These are phyloP conservation scores for Geodia barretti DNA, from an alignment of 37 sponge, comb jelly and placozoan species.

Conservation along the genomic window DNA sequence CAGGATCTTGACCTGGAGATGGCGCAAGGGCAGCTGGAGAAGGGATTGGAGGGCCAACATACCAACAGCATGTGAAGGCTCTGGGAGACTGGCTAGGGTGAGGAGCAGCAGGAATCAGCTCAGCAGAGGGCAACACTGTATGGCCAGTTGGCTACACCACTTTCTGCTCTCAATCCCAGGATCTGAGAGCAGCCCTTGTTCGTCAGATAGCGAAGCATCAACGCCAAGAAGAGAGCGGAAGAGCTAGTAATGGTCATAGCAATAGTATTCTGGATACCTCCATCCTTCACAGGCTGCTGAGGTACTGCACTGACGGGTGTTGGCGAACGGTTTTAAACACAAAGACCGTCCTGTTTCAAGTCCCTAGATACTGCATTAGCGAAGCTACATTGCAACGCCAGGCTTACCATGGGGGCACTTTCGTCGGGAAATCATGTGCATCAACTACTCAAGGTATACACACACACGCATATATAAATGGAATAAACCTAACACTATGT, in stretches of 20 bases:
- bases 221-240: background rate
- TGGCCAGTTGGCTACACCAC: background rate
- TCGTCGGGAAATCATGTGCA: slow-evolving; percentile 53
- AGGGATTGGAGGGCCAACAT: slow-evolving; percentile 7
- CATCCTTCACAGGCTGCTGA: background rate
- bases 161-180: background rate
- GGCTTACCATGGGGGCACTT: slow-evolving; percentile 44
- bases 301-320: background rate
- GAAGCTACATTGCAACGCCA: slow-evolving; percentile 13
- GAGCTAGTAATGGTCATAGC: too few species aligned
- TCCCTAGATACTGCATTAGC: slow-evolving; percentile 8
- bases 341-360: slow-evolving; percentile 17
- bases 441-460: slow-evolving; percentile 15
- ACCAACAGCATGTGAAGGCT: background rate
- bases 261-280: background rate
- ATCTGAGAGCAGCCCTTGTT: background rate
- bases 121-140: slow-evolving; percentile 4
- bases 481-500: too few species aligned
- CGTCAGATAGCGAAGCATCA: background rate
- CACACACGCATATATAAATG: too few species aligned
- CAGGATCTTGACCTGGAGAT: slow-evolving; percentile 16
- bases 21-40: slow-evolving; percentile 7
- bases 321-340: background rate
- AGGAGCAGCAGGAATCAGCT: background rate
- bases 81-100: background rate